A percentile compares a stretch with the other conserved stretches of the same genome.
Conservation (phyloP, 2,797 vertebrate species). For the Tachyglossus aculeatus region DNA sequence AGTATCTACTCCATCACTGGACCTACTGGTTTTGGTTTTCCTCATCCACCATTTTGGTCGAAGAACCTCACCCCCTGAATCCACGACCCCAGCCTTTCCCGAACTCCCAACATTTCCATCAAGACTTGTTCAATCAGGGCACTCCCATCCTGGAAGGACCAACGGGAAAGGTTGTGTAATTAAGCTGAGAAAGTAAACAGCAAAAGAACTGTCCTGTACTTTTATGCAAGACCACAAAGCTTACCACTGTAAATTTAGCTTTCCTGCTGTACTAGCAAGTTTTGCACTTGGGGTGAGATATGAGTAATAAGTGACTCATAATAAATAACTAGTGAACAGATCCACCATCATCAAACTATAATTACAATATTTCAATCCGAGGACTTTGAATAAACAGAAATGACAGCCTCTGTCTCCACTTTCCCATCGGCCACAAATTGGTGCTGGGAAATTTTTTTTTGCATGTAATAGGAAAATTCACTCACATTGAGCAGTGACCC, state of each 20-base stretch:
- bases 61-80: too few relatives aligned
- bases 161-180: constrained; percentile 21
- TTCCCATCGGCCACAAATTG: constrained; percentile 49
- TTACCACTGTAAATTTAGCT: background rate
- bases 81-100: too few relatives aligned
- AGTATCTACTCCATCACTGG: too few relatives aligned
- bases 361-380: constrained; percentile 19
- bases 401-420: constrained; percentile 32
- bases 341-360: constrained; percentile 17
- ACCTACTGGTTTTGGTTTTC: too few relatives aligned
- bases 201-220: background rate
- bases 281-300: constrained; percentile 9
- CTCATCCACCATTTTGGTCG: too few relatives aligned
- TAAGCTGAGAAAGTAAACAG: constrained; percentile 40
- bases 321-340: constrained; percentile 37
- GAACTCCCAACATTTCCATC: too few relatives aligned
- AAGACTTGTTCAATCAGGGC: too few relatives aligned
- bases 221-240: background rate
- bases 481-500: constrained; percentile 41
- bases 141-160: too few relatives aligned
- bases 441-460: constrained; percentile 47
- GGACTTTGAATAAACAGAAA: constrained; percentile 20
- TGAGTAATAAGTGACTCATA: constrained; percentile 42
- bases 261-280: background rate
- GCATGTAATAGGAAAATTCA: constrained; percentile 36